Evolutionary conservation across 1,140 invertebrate genomes (phyloP), one percentile per base, ranked within the genome.

Genomic region (Galleria mellonella): DNA sequence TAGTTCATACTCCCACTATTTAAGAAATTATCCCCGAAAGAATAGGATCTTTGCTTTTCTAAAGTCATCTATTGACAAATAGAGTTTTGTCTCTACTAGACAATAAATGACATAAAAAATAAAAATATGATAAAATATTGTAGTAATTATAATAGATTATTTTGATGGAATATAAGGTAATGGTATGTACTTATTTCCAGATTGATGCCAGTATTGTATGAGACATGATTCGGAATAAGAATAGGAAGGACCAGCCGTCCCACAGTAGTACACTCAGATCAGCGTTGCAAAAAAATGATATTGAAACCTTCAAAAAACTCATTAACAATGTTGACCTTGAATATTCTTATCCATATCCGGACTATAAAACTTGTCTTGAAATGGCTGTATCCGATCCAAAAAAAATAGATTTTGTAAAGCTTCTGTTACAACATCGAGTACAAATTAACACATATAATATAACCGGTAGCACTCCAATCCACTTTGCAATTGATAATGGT

Each of bases 371-470:
- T 0, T 87, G 84, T 31, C 71, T 90, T 1, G 89, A 90, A 28
- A 51, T 89, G 4, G 88, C 89, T 0, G 83, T 87, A 3, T 81
- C 70, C 0, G 82, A 85, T 33, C 63, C 76, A 7, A 83, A 87
- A 10, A 86, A 79, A 54, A 50, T 69, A 32, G 79, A 90, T 1
- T 92, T 90, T 44, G 88, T 91, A 0, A 73, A 89, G 42, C 72
- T 90, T 0, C 85, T 94, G n/a, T 62, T 94, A 0, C 81, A 88
- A 41, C 79, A 90, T 49, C 90, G 91, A 31, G 91, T 90, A 0
- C 86, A 92, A 75, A 88, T 91, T 0, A 93, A 93, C 62, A 87
- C 72, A 62, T 72, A 90, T 3, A 90, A 91, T 68, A 88, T 87
- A 57, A 88, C 87, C 1, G 82, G 89, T 2, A 88, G 90, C 28